A percentile compares a stretch with the other conserved stretches of the same genome.
phyloP scores from a whole-genome alignment of 2,113 vertebrate genomes.

The Sisor rabdophorus region DNA sequence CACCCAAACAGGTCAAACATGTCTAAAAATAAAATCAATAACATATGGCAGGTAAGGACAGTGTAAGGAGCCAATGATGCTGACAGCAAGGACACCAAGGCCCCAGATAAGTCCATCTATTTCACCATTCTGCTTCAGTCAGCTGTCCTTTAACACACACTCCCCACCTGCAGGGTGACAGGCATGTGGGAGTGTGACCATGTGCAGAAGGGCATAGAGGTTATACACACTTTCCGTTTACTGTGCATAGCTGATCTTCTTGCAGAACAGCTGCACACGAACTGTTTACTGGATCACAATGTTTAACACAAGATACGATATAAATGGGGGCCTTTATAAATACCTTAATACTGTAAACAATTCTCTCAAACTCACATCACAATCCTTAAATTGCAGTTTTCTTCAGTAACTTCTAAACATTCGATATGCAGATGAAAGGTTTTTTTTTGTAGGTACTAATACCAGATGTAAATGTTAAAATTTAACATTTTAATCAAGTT shows the following conservation, averaged over 20 bases:
- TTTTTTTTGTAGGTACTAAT: neutral
- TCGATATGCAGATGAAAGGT: neutral
- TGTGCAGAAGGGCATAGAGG: constrained; percentile 5
- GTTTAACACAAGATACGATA: neutral
- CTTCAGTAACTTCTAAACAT: neutral
- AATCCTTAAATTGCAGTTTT: neutral
- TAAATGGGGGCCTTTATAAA: neutral
- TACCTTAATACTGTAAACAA: neutral
- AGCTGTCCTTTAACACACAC: constrained; percentile 62
- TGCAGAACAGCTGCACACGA: neutral
- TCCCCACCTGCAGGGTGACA: constrained; percentile 54
- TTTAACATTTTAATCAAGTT: neutral
- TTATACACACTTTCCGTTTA: constrained; percentile 32
- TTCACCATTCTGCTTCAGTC: constrained; percentile 62
- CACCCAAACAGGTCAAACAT: neutral
- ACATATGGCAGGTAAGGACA: constrained; percentile 29
- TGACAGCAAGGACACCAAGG: constrained; percentile 67
- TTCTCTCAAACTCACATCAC: no score
- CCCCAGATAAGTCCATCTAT: constrained; percentile 54
- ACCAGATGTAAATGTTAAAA: neutral
- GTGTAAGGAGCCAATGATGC: constrained; percentile 60
- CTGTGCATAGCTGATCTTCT: neutral
- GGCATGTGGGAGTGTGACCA: constrained; percentile 26
- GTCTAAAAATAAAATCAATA: constrained; percentile 14
- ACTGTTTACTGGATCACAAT: constrained; percentile 13